A percentile compares a stretch with the other conserved stretches of the same genome.
Evolutionary conservation across 2,888 invertebrate genomes (phyloP).

Genomic region (Fragum whitleyi): DNA sequence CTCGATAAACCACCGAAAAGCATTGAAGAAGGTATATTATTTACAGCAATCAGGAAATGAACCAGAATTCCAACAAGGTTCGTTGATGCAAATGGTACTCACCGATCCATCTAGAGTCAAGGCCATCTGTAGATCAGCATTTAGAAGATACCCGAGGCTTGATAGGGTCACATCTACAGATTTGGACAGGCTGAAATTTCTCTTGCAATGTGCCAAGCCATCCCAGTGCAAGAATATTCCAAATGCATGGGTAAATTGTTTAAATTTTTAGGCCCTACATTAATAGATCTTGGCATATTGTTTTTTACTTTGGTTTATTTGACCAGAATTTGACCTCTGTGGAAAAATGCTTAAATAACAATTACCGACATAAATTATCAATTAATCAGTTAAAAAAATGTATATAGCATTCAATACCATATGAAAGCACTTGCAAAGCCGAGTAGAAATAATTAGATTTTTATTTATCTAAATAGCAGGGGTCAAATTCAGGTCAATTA

Average conservation of each 20-base stretch:
- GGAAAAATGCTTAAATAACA: too few species aligned
- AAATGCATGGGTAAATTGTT: constrained; percentile 4
- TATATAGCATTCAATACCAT: too few species aligned
- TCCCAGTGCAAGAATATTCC: constrained; percentile 7
- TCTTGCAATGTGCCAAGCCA: constrained; percentile 4
- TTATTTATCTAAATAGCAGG: too few species aligned
- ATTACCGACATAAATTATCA: too few species aligned
- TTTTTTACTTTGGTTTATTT: background rate
- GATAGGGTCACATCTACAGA: background rate
- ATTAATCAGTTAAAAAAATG: too few species aligned
- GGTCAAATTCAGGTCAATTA: too few species aligned
- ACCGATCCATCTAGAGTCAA: background rate
- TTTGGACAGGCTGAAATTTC: background rate
- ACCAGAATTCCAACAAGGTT: background rate
- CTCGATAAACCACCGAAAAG: too few species aligned
- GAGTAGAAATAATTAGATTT: too few species aligned
- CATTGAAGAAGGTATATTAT: too few species aligned
- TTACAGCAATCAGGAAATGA: background rate
- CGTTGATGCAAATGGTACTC: background rate
- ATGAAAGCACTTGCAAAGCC: too few species aligned
- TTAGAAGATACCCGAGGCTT: background rate
- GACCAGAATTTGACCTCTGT: too few species aligned
- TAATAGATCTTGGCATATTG: background rate
- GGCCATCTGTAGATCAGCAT: constrained; percentile 2
- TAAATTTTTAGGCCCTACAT: background rate